These are phyloP conservation scores for Tenthredo distinguenda DNA, from an alignment of 2,888 invertebrate genomes.

Conservation along the genomic window DNA sequence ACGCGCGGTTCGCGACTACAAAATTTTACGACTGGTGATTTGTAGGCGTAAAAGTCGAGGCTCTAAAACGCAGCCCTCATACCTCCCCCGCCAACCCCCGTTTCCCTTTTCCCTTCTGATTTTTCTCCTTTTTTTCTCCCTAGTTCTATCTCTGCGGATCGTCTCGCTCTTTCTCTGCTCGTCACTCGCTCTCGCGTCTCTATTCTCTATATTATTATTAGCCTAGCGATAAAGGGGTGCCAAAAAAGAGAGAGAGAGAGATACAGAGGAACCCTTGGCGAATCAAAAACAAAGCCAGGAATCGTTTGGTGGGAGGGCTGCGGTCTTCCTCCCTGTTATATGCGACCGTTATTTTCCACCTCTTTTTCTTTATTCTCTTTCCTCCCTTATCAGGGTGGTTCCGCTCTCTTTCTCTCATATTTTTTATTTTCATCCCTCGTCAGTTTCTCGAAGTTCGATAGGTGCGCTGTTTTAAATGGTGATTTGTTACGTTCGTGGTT, in stretches of 20 bases:
- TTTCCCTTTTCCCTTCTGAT: background rate
- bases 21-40: conserved; percentile 60
- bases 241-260: background rate
- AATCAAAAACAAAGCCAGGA: conserved; percentile 33
- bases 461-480: background rate
- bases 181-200: conserved; percentile 28
- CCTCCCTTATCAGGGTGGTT: background rate
- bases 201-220: conserved; percentile 32
- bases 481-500: background rate
- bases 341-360: conserved; percentile 12
- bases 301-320: conserved; percentile 12
- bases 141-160: background rate
- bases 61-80: conserved; percentile 45
- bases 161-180: conserved; percentile 9
- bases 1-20: conserved; percentile 55
- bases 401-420: background rate
- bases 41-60: conserved; percentile 58
- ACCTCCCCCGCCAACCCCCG: no score
- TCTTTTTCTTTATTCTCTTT: background rate
- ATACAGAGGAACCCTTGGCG: background rate
- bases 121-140: background rate
- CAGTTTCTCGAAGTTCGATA: background rate
- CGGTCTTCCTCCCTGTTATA: conserved; percentile 11
- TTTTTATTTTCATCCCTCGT: background rate
- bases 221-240: conserved; percentile 23